phyloP scores from a whole-genome alignment of 2,888 invertebrate genomes.

The Chalcis sispes region DNA sequence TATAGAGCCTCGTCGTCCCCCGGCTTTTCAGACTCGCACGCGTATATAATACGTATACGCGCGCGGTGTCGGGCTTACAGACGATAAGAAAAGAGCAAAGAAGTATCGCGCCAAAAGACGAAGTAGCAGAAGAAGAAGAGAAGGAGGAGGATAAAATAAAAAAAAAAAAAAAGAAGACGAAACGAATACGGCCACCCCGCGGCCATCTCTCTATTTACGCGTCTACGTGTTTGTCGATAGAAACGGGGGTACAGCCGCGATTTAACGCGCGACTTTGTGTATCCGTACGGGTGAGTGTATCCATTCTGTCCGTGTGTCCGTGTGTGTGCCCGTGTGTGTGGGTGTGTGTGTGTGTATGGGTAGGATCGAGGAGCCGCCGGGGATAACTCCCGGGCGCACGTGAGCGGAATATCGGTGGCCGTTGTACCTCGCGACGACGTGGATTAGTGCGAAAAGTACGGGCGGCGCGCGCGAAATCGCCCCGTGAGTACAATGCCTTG shows the following conservation, averaged over 20 bases:
- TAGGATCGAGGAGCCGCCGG: slow-evolving; percentile 47
- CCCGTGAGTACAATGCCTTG: slow-evolving; percentile 27
- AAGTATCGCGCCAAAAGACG: neutral
- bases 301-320: no score
- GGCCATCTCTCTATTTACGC: slow-evolving; percentile 53
- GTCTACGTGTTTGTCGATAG: slow-evolving; percentile 55
- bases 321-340: no score
- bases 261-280: slow-evolving; percentile 44
- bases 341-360: slow-evolving; percentile 42
- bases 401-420: slow-evolving; percentile 59
- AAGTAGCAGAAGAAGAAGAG: neutral
- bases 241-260: slow-evolving; percentile 23
- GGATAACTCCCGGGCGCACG: slow-evolving; percentile 60
- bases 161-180: no score
- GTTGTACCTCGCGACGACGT: slow-evolving; percentile 55
- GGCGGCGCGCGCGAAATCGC: slow-evolving; percentile 33
- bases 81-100: slow-evolving; percentile 17
- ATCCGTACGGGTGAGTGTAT: no score
- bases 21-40: no score
- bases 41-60: no score
- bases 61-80: no score
- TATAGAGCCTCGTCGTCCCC: no score
- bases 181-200: no score
- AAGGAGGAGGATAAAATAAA: no score
- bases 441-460: slow-evolving; percentile 57